Evolutionary conservation across 1,140 invertebrate species (phyloP), one percentile per base, ranked within the genome.

Genomic region (Harlomillsia oculata): DNA sequence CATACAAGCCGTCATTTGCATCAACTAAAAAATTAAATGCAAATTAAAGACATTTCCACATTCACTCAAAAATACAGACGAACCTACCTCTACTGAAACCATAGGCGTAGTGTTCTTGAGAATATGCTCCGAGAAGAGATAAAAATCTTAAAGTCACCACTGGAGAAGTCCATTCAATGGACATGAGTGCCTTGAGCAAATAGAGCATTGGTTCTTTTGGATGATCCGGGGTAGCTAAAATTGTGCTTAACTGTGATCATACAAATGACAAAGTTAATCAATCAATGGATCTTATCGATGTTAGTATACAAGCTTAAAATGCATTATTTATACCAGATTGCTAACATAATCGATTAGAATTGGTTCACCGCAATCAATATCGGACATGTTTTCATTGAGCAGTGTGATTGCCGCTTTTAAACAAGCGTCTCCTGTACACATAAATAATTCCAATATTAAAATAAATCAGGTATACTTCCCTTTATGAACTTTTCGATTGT

Each of bases 1-100:
- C 91, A 71, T 96, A 96, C n/a, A 97, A 72, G 44, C 81, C 78
- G 71, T 97, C 91, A 71, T 97, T 97, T 2, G 91, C 91, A 69
- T 95, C 84, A 48, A 96, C 88, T 89, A 72, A 61, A 56, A 56
- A 62, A 45, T 45, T 4, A 48, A 18, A 28, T 32, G n/a, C n/a
- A 48, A 11, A 11, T 48, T 8, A 48, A 16, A 48, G 3, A 6
- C 20, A 2, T n/a, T 28, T 46, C 1, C 16, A 29, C 26, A 30
- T 44, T 55, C 54, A 50, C 16, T 41, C 21, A 14, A 40, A 53
- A 18, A 26, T 36, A 11, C n/a, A 20, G 8, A 28, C 14, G 62
- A 58, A 21, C 20, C 30, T 26, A 45, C 43, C 43, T 45, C 82
- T 79, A 56, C 85, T 82, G 51, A 92, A 77, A 66, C 87, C 83